Conservation (phyloP, 2,113 vertebrate species). For the Catharus fuscescens region DNA sequence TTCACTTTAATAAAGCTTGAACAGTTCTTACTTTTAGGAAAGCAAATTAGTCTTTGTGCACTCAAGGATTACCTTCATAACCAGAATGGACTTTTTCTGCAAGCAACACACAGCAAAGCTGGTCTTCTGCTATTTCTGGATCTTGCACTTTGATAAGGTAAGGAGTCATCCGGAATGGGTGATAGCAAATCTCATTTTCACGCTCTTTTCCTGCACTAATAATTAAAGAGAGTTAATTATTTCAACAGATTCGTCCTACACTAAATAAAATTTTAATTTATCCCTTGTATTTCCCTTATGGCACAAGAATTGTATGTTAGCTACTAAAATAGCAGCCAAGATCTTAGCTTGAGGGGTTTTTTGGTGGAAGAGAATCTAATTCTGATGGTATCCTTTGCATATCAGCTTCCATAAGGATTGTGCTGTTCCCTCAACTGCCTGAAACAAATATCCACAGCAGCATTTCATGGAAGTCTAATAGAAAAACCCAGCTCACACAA, state of each 20-base stretch:
- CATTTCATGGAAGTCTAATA: not conserved
- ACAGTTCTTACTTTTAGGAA: not conserved
- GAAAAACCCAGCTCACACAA: not conserved
- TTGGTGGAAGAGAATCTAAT: not conserved
- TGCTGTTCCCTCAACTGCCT: not conserved
- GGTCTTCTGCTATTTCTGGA: constrained; percentile 77
- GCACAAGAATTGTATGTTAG: not conserved
- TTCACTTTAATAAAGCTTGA: not conserved
- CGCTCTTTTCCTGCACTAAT: constrained; percentile 80
- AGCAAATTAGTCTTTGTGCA: not conserved
- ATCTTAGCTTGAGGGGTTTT: not conserved
- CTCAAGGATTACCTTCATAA: constrained; percentile 86
- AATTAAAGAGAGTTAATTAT: constrained; percentile 29
- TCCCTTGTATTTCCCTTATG: not conserved
- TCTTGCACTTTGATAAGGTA: constrained; percentile 90
- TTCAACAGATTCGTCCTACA: not conserved
- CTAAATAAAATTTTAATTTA: not conserved
- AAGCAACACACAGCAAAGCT: constrained; percentile 93
- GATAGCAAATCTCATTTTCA: constrained; percentile 80
- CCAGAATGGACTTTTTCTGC: constrained; percentile 95
- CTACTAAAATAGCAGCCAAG: not conserved
- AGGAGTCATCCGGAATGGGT: constrained; percentile 93
- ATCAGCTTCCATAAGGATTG: not conserved
- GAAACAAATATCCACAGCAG: not conserved
- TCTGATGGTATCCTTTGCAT: not conserved